Percentiles rank a stretch among this genome's conserved stretches.
Conservation (phyloP, 2,113 vertebrate species). For the human region DNA sequence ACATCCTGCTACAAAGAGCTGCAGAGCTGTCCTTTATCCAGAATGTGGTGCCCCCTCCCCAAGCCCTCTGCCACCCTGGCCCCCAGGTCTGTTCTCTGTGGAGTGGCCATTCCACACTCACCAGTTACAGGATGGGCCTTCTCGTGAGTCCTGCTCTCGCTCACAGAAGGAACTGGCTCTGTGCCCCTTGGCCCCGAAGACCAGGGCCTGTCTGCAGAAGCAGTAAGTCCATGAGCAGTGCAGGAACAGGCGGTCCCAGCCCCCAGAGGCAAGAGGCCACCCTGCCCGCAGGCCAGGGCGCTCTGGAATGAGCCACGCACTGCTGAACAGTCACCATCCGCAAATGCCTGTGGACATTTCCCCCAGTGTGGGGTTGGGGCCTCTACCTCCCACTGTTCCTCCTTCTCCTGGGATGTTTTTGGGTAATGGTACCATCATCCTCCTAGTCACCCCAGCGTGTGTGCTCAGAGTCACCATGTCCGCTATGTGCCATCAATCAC, state of each 20-base stretch:
- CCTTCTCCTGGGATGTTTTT: not conserved
- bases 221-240: accelerated
- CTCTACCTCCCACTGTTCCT: not conserved
- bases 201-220: not conserved
- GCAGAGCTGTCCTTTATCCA: not conserved
- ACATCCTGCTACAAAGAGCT: too few species aligned
- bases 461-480: not conserved
- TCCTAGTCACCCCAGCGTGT: not conserved
- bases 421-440: not conserved
- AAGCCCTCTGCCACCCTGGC: too few species aligned
- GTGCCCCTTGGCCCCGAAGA: accelerated
- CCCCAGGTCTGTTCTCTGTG: not conserved
- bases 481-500: too few species aligned
- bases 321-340: not conserved
- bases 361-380: not conserved
- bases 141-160: accelerated
- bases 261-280: accelerated
- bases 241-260: not conserved
- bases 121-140: accelerated
- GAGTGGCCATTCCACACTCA: not conserved
- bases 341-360: not conserved
- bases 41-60: not conserved
- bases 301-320: accelerated
- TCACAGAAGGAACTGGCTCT: accelerated
- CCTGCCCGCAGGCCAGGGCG: not conserved